Base-by-base conservation (phyloP, 2,797 vertebrate genomes). In the Danio kyathit region DNA sequence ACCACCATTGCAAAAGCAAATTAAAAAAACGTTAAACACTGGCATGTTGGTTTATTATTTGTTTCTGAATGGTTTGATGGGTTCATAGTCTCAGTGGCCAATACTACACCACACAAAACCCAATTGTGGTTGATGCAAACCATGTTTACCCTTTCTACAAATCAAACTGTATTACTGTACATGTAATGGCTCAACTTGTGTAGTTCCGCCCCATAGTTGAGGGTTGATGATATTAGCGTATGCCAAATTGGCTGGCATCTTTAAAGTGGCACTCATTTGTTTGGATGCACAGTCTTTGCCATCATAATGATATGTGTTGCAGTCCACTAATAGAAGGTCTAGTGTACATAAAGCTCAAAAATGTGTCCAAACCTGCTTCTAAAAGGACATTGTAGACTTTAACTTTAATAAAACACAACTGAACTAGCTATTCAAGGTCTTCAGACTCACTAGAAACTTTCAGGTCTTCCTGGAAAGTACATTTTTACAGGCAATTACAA, bases 1-100 rank as follows among this genome's bases (percentile, higher is more conserved):
- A 56, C 38, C 38, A 72, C 29, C 29, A 29, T 29, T 29, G 43
- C 9, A 21, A 57, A 57, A 21, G 17, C 59, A 29, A 46, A 66
- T 29, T 8, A 66, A 52, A 63, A 49, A 75, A 38, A 67, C 6
- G 38, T 44, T 4, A 57, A 44, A 72, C 40, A 72, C 17, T 66
- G 19, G 19, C 56, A 13, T 13, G 9, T 56, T 56, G 14, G 40
- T 57, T 76, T 66, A 29, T n/a, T 48, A 49, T n/a, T 12, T 43
- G 2, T 46, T 60, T 74, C 19, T 48, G 6, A 40, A 40, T 7
- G 19, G 40, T 5, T 44, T 59, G 11, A 59, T 60, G 19, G 71
- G 29, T 60, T 59, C 14, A 21, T 60, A 43, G 13, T 48, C 54
- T 74, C 44, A 6, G 71, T 5, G n/a, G 12, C 2, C 7, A 60